A percentile compares a stretch with the other conserved stretches of the same genome.
Conservation (phyloP, 2,113 vertebrate species). For the Callipepla californica region DNA sequence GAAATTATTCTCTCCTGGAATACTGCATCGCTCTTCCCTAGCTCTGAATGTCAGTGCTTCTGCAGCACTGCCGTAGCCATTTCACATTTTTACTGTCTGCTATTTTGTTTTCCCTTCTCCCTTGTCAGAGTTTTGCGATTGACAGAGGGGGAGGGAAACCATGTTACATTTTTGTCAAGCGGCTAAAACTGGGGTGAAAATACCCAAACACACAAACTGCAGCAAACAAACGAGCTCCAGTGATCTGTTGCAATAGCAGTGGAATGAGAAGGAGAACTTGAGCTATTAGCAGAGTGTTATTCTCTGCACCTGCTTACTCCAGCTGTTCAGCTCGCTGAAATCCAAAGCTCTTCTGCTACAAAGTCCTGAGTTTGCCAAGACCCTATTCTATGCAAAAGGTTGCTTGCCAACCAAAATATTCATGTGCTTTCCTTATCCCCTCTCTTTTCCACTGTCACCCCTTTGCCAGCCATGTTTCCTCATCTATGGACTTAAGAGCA, state of each 20-base stretch:
- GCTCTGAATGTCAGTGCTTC: not conserved
- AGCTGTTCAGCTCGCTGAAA: not conserved
- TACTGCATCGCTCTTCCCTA: not conserved
- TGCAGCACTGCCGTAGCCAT: not conserved
- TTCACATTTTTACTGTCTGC: not conserved
- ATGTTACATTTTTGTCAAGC: not conserved
- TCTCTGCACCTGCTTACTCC: not conserved
- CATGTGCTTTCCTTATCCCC: not conserved
- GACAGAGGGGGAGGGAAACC: not conserved
- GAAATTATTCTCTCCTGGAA: not conserved
- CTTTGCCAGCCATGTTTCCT: not conserved
- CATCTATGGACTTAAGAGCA: not conserved
- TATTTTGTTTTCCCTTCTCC: slow-evolving; percentile 19
- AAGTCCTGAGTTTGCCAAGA: not conserved
- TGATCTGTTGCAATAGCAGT: not conserved
- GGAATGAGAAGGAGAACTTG: not conserved
- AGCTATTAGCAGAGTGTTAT: not conserved
- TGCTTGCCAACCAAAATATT: not conserved
- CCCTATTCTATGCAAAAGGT: not conserved
- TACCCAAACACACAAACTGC: not conserved
- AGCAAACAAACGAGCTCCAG: not conserved
- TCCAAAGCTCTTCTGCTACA: not conserved
- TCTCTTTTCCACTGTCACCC: not conserved
- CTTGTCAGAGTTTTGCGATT: not conserved
- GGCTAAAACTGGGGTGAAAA: not conserved